These are phyloP conservation scores for Drosophila antonietae DNA, from an alignment of 2,888 invertebrate species.

Conservation along the genomic window DNA sequence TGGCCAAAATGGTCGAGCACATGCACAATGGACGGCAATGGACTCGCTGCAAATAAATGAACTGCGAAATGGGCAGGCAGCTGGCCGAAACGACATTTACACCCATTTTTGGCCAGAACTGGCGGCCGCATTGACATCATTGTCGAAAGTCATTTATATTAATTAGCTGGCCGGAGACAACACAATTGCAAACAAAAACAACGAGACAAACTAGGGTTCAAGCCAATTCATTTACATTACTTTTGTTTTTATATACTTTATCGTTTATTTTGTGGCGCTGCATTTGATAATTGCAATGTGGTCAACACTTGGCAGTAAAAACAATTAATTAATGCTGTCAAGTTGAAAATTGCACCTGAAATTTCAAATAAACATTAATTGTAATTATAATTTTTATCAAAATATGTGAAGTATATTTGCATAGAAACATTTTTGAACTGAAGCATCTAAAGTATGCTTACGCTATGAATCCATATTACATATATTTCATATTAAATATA, in stretches of 20 bases:
- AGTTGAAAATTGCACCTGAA: too few relatives aligned
- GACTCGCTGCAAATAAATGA: conserved; percentile 57
- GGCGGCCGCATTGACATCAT: conserved; percentile 57
- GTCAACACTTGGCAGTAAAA: conserved; percentile 29
- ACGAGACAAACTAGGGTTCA: conserved; percentile 2
- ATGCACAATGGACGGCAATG: conserved; percentile 28
- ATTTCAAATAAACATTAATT: too few relatives aligned
- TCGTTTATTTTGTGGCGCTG: conserved; percentile 13
- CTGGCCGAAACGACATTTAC: conserved; percentile 48
- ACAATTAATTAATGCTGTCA: conserved; percentile 6
- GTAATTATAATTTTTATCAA: too few relatives aligned
- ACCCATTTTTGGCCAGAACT: conserved; percentile 41
- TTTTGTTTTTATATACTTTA: neutral
- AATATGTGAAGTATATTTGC: too few relatives aligned
- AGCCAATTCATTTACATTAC: conserved; percentile 38
- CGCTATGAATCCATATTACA: neutral
- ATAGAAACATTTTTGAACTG: neutral
- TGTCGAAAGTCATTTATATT: conserved; percentile 72
- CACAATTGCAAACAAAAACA: conserved; percentile 15
- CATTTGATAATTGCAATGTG: conserved; percentile 68
- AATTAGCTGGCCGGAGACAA: conserved; percentile 61
- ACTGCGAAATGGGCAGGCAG: conserved; percentile 68
- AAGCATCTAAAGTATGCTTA: neutral
- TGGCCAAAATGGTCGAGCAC: too few relatives aligned
- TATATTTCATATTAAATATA: too few relatives aligned